A percentile compares a stretch with the other conserved stretches of the same genome.
phyloP scores from a whole-genome alignment of 2,113 vertebrate species.

The Oenanthe melanoleuca region DNA sequence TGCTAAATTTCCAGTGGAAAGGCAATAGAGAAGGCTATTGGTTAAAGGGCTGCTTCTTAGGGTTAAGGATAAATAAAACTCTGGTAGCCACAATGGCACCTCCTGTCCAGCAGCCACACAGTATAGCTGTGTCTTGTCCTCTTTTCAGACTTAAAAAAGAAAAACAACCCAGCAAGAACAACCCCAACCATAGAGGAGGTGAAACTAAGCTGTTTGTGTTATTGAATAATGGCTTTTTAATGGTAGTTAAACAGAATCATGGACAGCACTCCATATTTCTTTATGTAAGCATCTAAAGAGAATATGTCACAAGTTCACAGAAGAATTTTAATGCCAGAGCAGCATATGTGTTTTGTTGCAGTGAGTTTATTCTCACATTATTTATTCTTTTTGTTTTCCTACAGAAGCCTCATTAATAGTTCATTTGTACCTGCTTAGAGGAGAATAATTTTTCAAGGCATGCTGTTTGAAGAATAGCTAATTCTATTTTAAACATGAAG shows the following conservation, averaged over 20 bases:
- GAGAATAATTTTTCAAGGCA: background rate
- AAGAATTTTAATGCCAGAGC: background rate
- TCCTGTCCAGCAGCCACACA: constrained; percentile 57
- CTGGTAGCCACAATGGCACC: constrained; percentile 61
- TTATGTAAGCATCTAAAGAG: constrained; percentile 6
- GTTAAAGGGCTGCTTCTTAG: constrained; percentile 48
- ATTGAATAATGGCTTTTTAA: constrained; percentile 62
- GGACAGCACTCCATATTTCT: constrained; percentile 49
- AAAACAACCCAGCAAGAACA: constrained; percentile 45
- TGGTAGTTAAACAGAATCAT: constrained; percentile 48
- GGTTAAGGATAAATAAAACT: constrained; percentile 66
- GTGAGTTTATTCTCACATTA: background rate
- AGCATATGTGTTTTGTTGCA: background rate
- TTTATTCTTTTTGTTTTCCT: constrained; percentile 23
- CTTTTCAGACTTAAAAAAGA: constrained; percentile 42
- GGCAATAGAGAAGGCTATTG: constrained; percentile 42
- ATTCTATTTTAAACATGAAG: constrained; percentile 19
- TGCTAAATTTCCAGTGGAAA: constrained; percentile 67
- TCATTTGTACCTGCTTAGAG: background rate
- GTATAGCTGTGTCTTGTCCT: constrained; percentile 64
- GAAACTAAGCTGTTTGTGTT: constrained; percentile 50
- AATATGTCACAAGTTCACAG: background rate
- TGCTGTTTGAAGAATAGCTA: constrained; percentile 7
- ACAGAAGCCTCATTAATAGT: background rate
- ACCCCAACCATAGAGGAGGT: background rate